Evolutionary conservation across 2,797 vertebrate species (phyloP), one percentile per base, ranked within the genome.

Genomic region (Cuniculus paca): DNA sequence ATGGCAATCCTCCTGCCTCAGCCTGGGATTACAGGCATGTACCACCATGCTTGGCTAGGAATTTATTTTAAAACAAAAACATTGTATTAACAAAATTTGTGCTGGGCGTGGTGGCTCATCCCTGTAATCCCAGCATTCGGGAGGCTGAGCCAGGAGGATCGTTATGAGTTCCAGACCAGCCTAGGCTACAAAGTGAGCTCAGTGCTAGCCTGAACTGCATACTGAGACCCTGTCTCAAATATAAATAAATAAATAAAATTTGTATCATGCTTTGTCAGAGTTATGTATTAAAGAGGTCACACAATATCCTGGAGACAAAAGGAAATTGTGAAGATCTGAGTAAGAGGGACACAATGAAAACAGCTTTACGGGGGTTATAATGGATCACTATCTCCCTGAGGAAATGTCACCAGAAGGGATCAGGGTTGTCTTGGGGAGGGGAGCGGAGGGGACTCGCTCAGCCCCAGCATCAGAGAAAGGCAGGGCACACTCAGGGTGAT

Each of bases 1-100:
- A 54, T 54, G 52, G 52, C 52, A 54, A 54, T 17, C 52, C 16
- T 54, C 52, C 52, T 54, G 5, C 16, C 52, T 54, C 52, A 54
- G 52, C 52, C 52, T 54, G 52, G 52, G 17, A 54, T 17, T 54
- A 54, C 52, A 36, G 65, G n/a, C 5, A 17, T n/a, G 34, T 3
- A 17, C n/a, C 63, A 68, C 19, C n/a, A 19, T 70, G n/a, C 34
- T 22, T 39, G 65, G 19, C 70, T 58, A 80, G 34, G 10, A 81
- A 80, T 77, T 91, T 28, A 91, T 85, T 88, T 91, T 50, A 61
- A 94, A 92, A 91, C 28, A 68, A 24, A 91, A 87, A 81, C 2
- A 54, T 45, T 83, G 60, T 77, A 56, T 75, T 87, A 90, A 80
- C 31, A 60, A 83, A 45, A 78, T 12, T 31, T 58, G 1, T 45